These are phyloP conservation scores for Adelosebastes latens DNA, from an alignment of 2,797 vertebrate species.

Conservation along the genomic window DNA sequence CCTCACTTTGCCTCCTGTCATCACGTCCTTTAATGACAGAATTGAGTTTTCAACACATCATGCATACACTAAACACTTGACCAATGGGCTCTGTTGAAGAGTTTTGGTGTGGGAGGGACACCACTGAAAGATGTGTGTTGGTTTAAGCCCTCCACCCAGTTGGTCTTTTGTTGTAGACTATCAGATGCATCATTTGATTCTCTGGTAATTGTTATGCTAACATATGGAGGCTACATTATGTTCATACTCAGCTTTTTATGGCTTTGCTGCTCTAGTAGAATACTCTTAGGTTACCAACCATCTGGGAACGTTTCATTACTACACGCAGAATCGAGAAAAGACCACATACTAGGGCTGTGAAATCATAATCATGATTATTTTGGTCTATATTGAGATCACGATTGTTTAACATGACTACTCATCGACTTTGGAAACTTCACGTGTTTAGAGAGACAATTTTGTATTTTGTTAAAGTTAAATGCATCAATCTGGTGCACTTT, in stretches of 20 bases:
- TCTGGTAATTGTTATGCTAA: not conserved
- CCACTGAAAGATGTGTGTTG: slow-evolving; percentile 22
- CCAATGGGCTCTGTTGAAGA: slow-evolving; percentile 6
- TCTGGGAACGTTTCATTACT: slow-evolving; percentile 13
- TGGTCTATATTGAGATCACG: too few relatives aligned
- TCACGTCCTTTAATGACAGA: slow-evolving; percentile 35
- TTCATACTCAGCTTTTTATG: not conserved
- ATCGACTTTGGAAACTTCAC: too few relatives aligned
- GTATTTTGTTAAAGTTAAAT: too few relatives aligned
- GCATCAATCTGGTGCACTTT: too few relatives aligned
- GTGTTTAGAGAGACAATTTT: too few relatives aligned
- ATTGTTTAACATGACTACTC: too few relatives aligned
- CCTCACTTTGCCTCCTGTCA: slow-evolving; percentile 21
- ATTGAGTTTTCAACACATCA: slow-evolving; percentile 6
- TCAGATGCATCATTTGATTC: not conserved
- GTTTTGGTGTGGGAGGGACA: not conserved
- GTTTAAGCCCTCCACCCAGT: not conserved
- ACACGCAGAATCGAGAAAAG: not conserved
- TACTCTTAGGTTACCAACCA: slow-evolving; percentile 11
- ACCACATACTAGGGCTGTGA: not conserved
- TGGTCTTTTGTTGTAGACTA: not conserved
- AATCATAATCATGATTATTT: too few relatives aligned
- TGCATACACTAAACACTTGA: not conserved
- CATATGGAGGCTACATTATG: not conserved
- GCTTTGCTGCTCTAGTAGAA: not conserved